These are phyloP conservation scores for Trigoniulus corallinus DNA, from an alignment of 1,140 invertebrate species.

Conservation along the genomic window DNA sequence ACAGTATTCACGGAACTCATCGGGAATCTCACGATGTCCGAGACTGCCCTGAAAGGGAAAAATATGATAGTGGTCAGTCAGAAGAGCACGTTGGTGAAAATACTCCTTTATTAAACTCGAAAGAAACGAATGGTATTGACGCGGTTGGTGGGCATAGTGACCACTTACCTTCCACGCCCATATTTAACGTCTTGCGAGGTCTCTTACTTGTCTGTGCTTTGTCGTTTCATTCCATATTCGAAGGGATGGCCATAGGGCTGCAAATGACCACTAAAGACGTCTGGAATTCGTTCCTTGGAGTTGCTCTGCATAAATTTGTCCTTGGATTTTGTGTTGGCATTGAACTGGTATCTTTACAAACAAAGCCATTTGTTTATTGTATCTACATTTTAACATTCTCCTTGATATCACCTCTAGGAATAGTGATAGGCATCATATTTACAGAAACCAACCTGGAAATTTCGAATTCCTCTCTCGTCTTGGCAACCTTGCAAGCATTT, in stretches of 20 bases:
- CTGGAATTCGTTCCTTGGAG: conserved; percentile 62
- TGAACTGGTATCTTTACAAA: conserved; percentile 40
- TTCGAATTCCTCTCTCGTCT: conserved; percentile 15
- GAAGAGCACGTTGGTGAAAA: not conserved
- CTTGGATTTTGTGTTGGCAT: conserved; percentile 73
- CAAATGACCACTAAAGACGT: conserved; percentile 45
- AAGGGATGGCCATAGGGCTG: conserved; percentile 66
- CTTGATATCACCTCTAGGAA: conserved; percentile 58
- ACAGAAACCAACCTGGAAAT: conserved; percentile 24
- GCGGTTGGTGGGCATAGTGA: conserved; percentile 18
- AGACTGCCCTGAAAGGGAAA: not conserved
- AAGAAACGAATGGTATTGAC: conserved; percentile 17
- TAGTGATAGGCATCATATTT: conserved; percentile 40
- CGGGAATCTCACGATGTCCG: not conserved
- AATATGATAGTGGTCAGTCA: not conserved
- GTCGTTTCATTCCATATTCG: conserved; percentile 78
- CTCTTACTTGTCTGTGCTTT: conserved; percentile 66
- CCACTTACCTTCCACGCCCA: conserved; percentile 10
- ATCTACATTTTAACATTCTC: conserved; percentile 58
- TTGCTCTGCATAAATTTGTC: conserved; percentile 75
- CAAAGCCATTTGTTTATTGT: conserved; percentile 28
- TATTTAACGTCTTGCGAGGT: conserved; percentile 42
- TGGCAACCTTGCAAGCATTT: conserved; percentile 26
- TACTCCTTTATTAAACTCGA: conserved; percentile 1
- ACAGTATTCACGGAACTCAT: not conserved